Base-by-base conservation (phyloP, 2,888 invertebrate genomes). In the Tineola bisselliella region DNA sequence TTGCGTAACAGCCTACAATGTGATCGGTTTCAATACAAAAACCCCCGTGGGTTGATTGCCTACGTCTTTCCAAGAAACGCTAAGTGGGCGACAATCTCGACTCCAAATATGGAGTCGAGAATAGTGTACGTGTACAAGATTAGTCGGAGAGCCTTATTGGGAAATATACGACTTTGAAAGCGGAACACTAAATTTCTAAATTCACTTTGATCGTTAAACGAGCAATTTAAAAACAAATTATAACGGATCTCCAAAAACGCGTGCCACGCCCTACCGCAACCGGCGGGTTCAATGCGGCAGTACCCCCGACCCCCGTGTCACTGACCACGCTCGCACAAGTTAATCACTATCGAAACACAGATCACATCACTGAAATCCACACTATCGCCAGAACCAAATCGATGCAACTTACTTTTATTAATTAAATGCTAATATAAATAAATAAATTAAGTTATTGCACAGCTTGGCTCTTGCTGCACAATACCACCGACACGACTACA, bases 181-280 rank as follows among this genome's bases (percentile, higher is more conserved):
- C 12, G 13, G 33, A n/a, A 61, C 54, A 33, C 43, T 12, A 44
- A 30, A 12, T 56, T 61, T 33, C 58, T 56, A 61, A 38, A 43
- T 13, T 25, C 15, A 33, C 61, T n/a, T 17, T 38, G 52, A 19
- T 56, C 54, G 12, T 48, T 48, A 52, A 48, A 52, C 33, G n/a
- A 17, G 17, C 18, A 17, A 56, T 61, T 61, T 56, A 56, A 38
- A 38, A 38, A 44, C 18, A 18, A 15, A 18, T n/a, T 44, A 59
- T 31, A 54, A 48, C 61, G 62, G 11, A 38, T 38, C 10, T 38
- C 3, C 38, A 38, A 4, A 63, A 63, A 77, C 61, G 77, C 81
- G 15, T 75, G 88, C 90, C 86, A 87, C 87, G 83, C 87, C 87
- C 87, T 84, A 84, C 84, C 83, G 77, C 83, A 84, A 84, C 83